These are phyloP conservation scores for Psittacula cyanocephala DNA, from an alignment of 2,113 vertebrate species.

Conservation along the genomic window DNA sequence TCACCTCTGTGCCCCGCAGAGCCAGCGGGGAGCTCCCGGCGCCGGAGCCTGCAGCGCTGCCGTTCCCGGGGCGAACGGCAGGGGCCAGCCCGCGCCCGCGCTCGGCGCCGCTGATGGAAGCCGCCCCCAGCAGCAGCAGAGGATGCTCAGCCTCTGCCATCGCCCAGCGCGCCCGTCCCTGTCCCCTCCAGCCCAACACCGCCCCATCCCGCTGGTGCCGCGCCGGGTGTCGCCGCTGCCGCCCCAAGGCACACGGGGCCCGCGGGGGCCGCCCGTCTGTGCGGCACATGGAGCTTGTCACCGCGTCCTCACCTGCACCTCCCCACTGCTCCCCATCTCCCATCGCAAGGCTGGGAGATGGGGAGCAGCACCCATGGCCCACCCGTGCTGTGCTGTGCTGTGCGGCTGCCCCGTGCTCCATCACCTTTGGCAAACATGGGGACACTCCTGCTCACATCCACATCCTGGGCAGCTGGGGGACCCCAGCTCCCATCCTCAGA, in stretches of 20 bases:
- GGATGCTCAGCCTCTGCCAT: background rate
- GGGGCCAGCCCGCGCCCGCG: constrained; percentile 15
- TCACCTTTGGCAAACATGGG: rapidly evolving
- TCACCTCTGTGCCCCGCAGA: rapidly evolving
- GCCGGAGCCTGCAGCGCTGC: background rate
- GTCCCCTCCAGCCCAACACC: background rate
- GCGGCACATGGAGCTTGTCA: background rate
- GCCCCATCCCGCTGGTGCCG: rapidly evolving
- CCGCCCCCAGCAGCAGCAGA: background rate
- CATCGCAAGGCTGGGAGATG: background rate
- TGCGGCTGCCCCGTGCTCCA: rapidly evolving
- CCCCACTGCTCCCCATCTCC: background rate
- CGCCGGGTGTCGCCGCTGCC: rapidly evolving
- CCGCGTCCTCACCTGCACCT: rapidly evolving
- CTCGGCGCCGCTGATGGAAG: background rate
- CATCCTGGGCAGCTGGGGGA: background rate
- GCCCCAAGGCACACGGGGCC: background rate
- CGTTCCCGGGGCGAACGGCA: constrained; percentile 46
- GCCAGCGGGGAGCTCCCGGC: background rate
- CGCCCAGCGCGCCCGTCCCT: background rate
- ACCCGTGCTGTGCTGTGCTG: rapidly evolving
- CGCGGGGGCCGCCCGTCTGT: rapidly evolving
- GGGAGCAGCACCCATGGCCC: background rate
- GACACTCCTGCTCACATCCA: background rate
- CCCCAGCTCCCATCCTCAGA: background rate